A percentile compares a stretch with the other conserved stretches of the same genome.
Conservation (phyloP, 2,113 vertebrate species). For the Oryzias melastigma region DNA sequence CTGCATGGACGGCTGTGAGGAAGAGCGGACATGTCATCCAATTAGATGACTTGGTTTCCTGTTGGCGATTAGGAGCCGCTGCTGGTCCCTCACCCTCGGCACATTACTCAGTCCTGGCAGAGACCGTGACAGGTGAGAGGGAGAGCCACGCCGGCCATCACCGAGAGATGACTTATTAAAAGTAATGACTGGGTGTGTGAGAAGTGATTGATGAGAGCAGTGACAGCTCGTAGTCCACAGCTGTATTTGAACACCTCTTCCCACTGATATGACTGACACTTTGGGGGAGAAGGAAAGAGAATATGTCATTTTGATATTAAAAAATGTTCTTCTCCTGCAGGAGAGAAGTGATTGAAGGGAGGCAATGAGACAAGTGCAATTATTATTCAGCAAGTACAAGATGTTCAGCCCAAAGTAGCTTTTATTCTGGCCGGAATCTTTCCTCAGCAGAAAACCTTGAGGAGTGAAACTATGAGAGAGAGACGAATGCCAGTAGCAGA, state of each 20-base stretch:
- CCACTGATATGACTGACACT: conserved; percentile 45
- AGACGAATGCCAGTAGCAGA: neutral
- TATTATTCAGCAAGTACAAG: conserved; percentile 28
- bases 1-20: conserved; percentile 5
- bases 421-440: conserved; percentile 19
- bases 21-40: conserved; percentile 19
- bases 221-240: conserved; percentile 39
- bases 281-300: conserved; percentile 18
- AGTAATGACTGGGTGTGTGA: conserved; percentile 57
- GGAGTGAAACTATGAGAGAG: neutral
- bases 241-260: conserved; percentile 49
- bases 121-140: conserved; percentile 51
- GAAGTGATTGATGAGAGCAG: conserved; percentile 61
- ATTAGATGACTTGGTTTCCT: conserved; percentile 33
- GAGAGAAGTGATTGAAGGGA: conserved; percentile 11
- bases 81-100: conserved; percentile 24
- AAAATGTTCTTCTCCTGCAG: conserved; percentile 17
- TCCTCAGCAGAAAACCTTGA: conserved; percentile 5
- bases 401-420: conserved; percentile 29
- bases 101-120: conserved; percentile 46
- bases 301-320: conserved; percentile 47
- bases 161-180: conserved; percentile 52
- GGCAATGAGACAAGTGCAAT: conserved; percentile 8
- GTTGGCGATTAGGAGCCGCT: conserved; percentile 41
- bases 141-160: conserved; percentile 35